A percentile compares a stretch with the other conserved stretches of the same genome.
These are phyloP conservation scores for Lethrus apterus DNA, from an alignment of 1,140 invertebrate species.

Conservation along the genomic window DNA sequence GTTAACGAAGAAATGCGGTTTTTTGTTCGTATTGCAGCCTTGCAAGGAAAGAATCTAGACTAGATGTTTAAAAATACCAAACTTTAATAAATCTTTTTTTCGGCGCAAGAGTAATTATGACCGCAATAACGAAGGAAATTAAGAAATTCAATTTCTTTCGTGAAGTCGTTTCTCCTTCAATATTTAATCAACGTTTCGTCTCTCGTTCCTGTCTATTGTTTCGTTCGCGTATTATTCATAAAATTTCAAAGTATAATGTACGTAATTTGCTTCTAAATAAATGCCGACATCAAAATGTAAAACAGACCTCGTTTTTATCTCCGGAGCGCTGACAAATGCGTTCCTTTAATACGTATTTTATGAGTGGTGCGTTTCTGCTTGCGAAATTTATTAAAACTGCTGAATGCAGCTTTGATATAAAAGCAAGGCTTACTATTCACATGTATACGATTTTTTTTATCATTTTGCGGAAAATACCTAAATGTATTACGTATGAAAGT, in stretches of 20 bases:
- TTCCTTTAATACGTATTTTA: constrained; percentile 6
- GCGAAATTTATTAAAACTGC: constrained; percentile 4
- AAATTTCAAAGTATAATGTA: constrained; percentile 7
- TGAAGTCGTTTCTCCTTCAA: constrained; percentile 4
- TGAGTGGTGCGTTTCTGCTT: not conserved
- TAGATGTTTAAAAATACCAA: too few species aligned
- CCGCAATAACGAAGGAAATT: constrained; percentile 14
- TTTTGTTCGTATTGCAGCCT: too few species aligned
- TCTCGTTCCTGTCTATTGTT: too few species aligned
- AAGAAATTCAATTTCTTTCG: constrained; percentile 15
- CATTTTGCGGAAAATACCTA: too few species aligned
- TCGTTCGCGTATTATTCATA: not conserved
- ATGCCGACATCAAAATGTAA: constrained; percentile 7
- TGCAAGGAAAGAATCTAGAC: too few species aligned
- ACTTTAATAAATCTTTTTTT: too few species aligned
- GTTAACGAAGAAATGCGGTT: too few species aligned
- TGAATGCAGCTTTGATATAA: too few species aligned
- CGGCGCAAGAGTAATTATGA: constrained; percentile 15
- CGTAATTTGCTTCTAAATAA: constrained; percentile 12
- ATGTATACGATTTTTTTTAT: too few species aligned
- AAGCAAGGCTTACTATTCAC: too few species aligned
- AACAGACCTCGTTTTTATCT: constrained; percentile 2
- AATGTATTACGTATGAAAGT: too few species aligned
- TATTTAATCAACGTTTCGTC: constrained; percentile 12
- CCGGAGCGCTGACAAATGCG: not conserved